Base-by-base conservation (phyloP, 2,113 vertebrate species). In the Cepphus grylle region DNA sequence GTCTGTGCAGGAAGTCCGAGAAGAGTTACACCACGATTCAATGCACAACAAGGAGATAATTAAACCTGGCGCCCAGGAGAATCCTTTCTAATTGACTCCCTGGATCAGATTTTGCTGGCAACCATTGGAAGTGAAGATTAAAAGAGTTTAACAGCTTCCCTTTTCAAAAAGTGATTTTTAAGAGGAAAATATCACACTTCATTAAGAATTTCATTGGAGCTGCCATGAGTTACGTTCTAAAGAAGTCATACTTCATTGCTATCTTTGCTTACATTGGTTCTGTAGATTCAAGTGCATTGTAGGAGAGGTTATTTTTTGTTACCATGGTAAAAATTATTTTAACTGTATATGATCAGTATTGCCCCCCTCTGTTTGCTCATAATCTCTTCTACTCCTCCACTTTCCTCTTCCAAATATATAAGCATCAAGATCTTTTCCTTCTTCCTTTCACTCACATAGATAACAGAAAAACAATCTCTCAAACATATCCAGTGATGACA, bases 281-380 rank as follows among this genome's bases (percentile, higher is more conserved):
- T 87, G 50, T 77, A 86, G 66, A 83, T 93, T 67, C 70, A 93
- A 90, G 67, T 66, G 53, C 81, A 58, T 94, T 79, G 55, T 93
- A 86, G 55, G 78, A 71, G 81, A 93, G 32, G 32, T 80, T 97
- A 58, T 70, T 85, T 95, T 94, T 94, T 79, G 91, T 97, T 96
- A 82, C 95, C 93, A 93, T 88, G 87, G 87, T 80, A 92, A 91
- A 97, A 92, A 96, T 91, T 2, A 95, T 95, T 95, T 96, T 93
- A 89, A 93, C 71, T 81, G 15, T 95, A 34, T 91, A 47, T 47
- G 53, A 96, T 90, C 93, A 90, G 79, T 81, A 86, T 80, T 95
- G 58, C 86, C 89, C 89, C 89, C 50, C 62, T 92, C 88, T 81
- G 58, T 94, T 96, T 91, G 81, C 66, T 94, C 81, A 65, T 91